Percentiles rank a stretch among this genome's conserved stretches.
Conservation (phyloP, 2,888 invertebrate species). For the Rhyacophila evoluta region DNA sequence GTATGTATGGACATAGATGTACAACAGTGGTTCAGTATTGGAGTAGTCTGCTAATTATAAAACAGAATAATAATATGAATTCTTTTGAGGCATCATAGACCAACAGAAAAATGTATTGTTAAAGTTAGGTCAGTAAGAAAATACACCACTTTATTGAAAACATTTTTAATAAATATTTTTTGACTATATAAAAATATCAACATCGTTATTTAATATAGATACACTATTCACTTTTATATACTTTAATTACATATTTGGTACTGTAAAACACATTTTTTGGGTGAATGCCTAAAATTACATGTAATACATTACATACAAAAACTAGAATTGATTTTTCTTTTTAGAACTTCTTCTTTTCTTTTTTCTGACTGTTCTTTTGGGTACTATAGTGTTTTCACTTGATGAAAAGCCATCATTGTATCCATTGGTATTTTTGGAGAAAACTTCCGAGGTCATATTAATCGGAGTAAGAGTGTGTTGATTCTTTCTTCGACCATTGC, state of each 20-base stretch:
- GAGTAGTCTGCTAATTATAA: too few species aligned
- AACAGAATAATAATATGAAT: too few species aligned
- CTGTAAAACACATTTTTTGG: neutral
- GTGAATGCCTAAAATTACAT: neutral
- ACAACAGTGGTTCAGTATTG: too few species aligned
- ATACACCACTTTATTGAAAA: neutral
- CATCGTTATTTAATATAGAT: neutral
- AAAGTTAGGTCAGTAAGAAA: neutral
- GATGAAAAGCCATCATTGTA: neutral
- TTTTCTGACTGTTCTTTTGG: neutral
- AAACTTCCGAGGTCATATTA: constrained; percentile 20
- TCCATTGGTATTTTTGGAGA: constrained; percentile 39
- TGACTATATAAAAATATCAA: neutral
- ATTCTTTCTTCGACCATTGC: constrained; percentile 36
- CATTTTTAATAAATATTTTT: neutral
- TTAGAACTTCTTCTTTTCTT: constrained; percentile 30
- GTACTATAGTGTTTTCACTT: neutral
- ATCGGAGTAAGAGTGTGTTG: constrained; percentile 47
- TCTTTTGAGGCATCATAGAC: too few species aligned
- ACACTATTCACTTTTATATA: neutral
- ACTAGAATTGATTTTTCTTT: neutral
- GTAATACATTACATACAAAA: neutral
- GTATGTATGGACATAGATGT: too few species aligned
- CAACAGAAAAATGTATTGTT: too few species aligned
- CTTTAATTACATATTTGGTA: neutral